phyloP scores from a whole-genome alignment of 2,888 invertebrate species.

The Amaurobius ferox region DNA sequence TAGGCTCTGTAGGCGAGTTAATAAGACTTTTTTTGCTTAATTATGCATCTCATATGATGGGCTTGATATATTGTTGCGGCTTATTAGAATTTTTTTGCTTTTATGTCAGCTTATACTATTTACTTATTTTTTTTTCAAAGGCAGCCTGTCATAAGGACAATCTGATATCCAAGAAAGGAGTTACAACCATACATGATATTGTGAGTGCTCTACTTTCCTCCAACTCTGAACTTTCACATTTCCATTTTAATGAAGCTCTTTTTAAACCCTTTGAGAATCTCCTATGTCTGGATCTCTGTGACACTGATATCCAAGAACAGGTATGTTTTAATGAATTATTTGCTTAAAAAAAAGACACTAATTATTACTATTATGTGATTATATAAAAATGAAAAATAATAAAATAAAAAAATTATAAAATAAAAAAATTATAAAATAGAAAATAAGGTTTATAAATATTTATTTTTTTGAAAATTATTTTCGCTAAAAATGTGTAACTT shows the following conservation, averaged over 20 bases:
- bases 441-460: too few relatives aligned
- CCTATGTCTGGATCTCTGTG: conserved; percentile 93
- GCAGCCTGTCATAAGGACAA: conserved; percentile 94
- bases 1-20: too few relatives aligned
- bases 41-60: too few relatives aligned
- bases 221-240: conserved; percentile 92
- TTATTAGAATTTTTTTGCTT: neutral
- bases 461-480: too few relatives aligned
- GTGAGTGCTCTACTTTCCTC: conserved; percentile 91
- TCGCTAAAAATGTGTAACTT: too few relatives aligned
- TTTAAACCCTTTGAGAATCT: conserved; percentile 97
- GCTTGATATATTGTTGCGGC: too few relatives aligned
- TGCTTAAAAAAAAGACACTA: too few relatives aligned
- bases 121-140: conserved; percentile 78
- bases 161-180: conserved; percentile 91
- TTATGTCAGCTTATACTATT: neutral
- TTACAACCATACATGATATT: conserved; percentile 91
- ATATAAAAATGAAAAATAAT: too few relatives aligned
- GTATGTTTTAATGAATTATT: conserved; percentile 78
- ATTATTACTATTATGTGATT: too few relatives aligned
- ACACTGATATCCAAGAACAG: conserved; percentile 90
- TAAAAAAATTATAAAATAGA: too few relatives aligned
- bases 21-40: too few relatives aligned
- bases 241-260: conserved; percentile 96
- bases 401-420: too few relatives aligned